Percentiles rank a stretch among this genome's conserved stretches.
Conservation (phyloP, 2,888 invertebrate species). For the Orchesella flavescens region DNA sequence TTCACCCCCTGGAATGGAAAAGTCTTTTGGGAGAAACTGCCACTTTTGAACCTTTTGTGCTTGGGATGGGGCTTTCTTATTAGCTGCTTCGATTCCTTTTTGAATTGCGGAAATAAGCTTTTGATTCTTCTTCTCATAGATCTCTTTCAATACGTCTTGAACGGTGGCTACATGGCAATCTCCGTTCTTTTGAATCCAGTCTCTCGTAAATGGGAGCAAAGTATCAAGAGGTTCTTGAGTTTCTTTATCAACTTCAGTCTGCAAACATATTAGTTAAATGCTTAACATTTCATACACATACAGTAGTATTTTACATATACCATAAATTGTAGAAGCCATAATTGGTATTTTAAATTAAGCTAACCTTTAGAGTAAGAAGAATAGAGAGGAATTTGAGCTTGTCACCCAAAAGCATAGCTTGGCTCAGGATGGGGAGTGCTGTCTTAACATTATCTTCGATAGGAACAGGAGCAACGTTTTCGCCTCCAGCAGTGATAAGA, state of each 20-base stretch:
- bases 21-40: slow-evolving; percentile 86
- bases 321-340: neutral
- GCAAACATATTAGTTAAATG: slow-evolving; percentile 41
- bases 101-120: slow-evolving; percentile 84
- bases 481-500: slow-evolving; percentile 94
- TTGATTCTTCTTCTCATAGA: slow-evolving; percentile 76
- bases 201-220: slow-evolving; percentile 79
- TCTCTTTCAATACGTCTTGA: slow-evolving; percentile 81
- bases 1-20: slow-evolving; percentile 90
- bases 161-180: slow-evolving; percentile 83
- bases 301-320: too few species aligned
- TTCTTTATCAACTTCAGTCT: slow-evolving; percentile 84
- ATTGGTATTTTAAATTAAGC: neutral
- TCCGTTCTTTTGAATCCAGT: slow-evolving; percentile 82
- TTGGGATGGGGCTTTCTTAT: slow-evolving; percentile 86
- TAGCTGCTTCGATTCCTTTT: slow-evolving; percentile 85
- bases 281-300: neutral
- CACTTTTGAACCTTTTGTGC: slow-evolving; percentile 93
- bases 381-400: slow-evolving; percentile 88
- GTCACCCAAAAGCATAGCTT: slow-evolving; percentile 91
- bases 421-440: slow-evolving; percentile 84
- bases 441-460: slow-evolving; percentile 88
- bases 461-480: slow-evolving; percentile 89
- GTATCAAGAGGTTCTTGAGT: slow-evolving; percentile 84
- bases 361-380: slow-evolving; percentile 87